Evolutionary conservation across 2,113 vertebrate species (phyloP).

Genomic region (Hydrolagus affinis): DNA sequence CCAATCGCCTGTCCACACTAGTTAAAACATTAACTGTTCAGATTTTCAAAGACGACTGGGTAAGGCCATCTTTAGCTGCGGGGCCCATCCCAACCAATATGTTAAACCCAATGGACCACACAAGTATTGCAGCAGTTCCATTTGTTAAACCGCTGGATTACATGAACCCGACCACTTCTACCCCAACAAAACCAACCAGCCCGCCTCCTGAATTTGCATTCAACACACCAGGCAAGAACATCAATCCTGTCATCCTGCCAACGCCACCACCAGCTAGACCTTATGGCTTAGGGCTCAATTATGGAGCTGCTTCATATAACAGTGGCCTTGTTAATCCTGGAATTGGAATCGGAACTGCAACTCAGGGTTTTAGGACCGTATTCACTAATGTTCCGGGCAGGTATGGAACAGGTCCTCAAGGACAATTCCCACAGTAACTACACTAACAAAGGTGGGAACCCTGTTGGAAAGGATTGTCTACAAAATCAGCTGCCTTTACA

Average conservation of each 20-base stretch:
- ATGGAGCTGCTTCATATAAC: slow-evolving; percentile 58
- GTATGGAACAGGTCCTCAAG: slow-evolving; percentile 59
- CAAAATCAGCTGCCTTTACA: not conserved
- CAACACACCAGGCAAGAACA: slow-evolving; percentile 76
- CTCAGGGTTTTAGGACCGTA: slow-evolving; percentile 73
- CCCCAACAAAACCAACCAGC: slow-evolving; percentile 75
- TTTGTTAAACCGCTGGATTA: slow-evolving; percentile 51
- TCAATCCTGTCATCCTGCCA: slow-evolving; percentile 66
- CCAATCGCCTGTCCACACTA: slow-evolving; percentile 76
- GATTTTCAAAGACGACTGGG: slow-evolving; percentile 97
- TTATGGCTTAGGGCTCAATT: slow-evolving; percentile 64
- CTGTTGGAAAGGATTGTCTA: not conserved
- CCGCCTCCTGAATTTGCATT: slow-evolving; percentile 92
- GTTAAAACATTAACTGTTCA: slow-evolving; percentile 87
- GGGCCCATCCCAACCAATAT: slow-evolving; percentile 59
- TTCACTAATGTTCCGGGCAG: slow-evolving; percentile 58
- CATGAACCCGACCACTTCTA: slow-evolving; percentile 72
- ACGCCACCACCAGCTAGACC: slow-evolving; percentile 64
- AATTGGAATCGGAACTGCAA: slow-evolving; percentile 36
- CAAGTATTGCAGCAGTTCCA: slow-evolving; percentile 54
- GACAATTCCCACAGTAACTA: slow-evolving; percentile 63
- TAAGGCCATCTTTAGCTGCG: slow-evolving; percentile 68
- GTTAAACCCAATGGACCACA: slow-evolving; percentile 65
- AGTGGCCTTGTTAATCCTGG: slow-evolving; percentile 48
- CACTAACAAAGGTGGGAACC: not conserved